phyloP scores from a whole-genome alignment of 2,888 invertebrate genomes.

The Melanostoma mellinum region DNA sequence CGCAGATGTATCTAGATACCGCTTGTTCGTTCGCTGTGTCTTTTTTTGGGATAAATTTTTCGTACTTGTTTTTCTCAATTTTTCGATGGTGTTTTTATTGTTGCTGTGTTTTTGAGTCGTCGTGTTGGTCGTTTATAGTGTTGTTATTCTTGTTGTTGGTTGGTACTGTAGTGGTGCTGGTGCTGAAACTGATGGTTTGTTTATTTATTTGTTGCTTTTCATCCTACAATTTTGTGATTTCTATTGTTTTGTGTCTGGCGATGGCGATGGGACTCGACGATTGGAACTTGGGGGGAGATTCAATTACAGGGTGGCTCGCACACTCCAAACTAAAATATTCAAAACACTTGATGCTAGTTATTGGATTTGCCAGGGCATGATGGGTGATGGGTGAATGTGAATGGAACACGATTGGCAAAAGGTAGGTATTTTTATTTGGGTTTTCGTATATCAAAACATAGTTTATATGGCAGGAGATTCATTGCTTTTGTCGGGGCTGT shows the following conservation, averaged over 20 bases:
- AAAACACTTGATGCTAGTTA: constrained; percentile 72
- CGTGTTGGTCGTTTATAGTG: constrained; percentile 42
- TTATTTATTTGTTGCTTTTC: constrained; percentile 71
- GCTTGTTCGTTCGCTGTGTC: constrained; percentile 15
- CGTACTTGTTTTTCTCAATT: constrained; percentile 1
- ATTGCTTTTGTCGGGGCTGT: no score
- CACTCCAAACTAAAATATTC: constrained; percentile 70
- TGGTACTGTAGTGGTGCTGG: constrained; percentile 16
- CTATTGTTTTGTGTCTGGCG: constrained; percentile 58
- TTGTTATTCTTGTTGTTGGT: constrained; percentile 56
- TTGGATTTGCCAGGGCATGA: constrained; percentile 57
- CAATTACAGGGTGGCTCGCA: constrained; percentile 70
- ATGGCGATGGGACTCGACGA: constrained; percentile 26
- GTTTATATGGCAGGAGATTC: no score
- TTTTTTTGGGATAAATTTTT: constrained; percentile 14
- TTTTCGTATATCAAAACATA: no score
- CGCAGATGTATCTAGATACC: constrained; percentile 70
- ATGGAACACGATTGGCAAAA: constrained; percentile 24
- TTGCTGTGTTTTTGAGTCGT: constrained; percentile 39
- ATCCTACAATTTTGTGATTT: constrained; percentile 65
- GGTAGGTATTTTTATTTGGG: no score
- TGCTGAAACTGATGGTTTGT: constrained; percentile 45
- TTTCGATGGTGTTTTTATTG: constrained; percentile 12
- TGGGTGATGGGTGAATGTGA: constrained; percentile 28
- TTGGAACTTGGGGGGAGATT: constrained; percentile 23